A percentile compares a stretch with the other conserved stretches of the same genome.
These are phyloP conservation scores for Clarias gariepinus DNA, from an alignment of 2,113 vertebrate species.

Conservation along the genomic window DNA sequence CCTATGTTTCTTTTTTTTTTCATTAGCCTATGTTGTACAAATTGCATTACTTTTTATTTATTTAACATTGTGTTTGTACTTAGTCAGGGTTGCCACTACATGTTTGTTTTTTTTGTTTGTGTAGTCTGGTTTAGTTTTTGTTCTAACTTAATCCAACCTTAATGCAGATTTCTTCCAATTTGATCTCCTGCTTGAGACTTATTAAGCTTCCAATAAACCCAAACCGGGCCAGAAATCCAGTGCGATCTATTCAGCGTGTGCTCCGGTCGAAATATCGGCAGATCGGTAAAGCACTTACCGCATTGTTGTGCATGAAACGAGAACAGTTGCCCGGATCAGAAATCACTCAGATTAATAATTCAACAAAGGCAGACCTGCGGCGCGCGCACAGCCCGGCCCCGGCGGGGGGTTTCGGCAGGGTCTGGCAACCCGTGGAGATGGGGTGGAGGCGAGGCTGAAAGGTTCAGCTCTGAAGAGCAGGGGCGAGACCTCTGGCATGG, in stretches of 20 bases:
- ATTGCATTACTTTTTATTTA: not conserved
- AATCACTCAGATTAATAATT: conserved; percentile 51
- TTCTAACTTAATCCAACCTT: not conserved
- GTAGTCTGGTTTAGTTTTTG: not conserved
- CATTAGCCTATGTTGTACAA: not conserved
- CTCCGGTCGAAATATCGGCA: not conserved
- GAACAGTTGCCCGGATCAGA: conserved; percentile 27
- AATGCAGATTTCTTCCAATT: not conserved
- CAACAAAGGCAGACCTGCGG: conserved; percentile 34
- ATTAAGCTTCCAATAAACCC: not conserved
- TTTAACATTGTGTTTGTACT: not conserved
- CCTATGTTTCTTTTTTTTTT: not conserved
- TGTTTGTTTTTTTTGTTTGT: not conserved
- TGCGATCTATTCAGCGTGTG: not conserved
- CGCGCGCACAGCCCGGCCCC: conserved; percentile 13
- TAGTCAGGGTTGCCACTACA: not conserved
- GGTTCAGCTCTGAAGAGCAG: conserved; percentile 49
- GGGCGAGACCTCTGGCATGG: conserved; percentile 39
- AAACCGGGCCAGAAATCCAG: not conserved
- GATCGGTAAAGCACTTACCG: conserved; percentile 17
- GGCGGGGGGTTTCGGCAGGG: conserved; percentile 11
- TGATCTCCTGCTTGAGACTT: not conserved
- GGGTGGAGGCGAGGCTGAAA: not conserved
- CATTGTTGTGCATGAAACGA: conserved; percentile 26
- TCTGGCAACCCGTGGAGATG: conserved; percentile 35